Evolutionary conservation across 2,888 invertebrate genomes (phyloP).

Genomic region (Macrophya alboannulata): DNA sequence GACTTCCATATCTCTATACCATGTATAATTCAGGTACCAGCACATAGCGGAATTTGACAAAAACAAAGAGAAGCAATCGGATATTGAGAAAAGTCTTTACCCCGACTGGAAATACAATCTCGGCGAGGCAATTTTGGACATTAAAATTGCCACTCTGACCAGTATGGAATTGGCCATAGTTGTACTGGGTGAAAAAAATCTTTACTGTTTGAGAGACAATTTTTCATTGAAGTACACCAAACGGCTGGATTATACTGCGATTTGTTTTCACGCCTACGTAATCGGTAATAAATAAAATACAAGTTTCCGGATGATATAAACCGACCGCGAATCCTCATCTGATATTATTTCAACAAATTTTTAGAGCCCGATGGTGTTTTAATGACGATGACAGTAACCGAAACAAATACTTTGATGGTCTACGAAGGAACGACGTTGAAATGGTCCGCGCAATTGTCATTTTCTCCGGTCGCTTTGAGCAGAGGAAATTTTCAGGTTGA

Average conservation of each 20-base stretch:
- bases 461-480: constrained; percentile 87
- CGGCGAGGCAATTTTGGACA: constrained; percentile 88
- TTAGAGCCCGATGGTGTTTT: constrained; percentile 88
- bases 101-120: constrained; percentile 93
- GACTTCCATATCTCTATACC: constrained; percentile 17
- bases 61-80: constrained; percentile 75
- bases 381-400: constrained; percentile 89
- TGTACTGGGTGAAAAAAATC: constrained; percentile 92
- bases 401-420: constrained; percentile 91
- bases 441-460: constrained; percentile 94
- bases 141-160: constrained; percentile 84
- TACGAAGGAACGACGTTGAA: constrained; percentile 92
- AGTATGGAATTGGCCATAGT: constrained; percentile 88
- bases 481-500: constrained; percentile 87
- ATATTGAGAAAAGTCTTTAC: constrained; percentile 83
- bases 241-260: constrained; percentile 91
- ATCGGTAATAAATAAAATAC: constrained; percentile 80
- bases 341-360: background rate
- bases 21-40: constrained; percentile 74
- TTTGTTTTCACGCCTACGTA: constrained; percentile 88
- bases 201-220: constrained; percentile 90
- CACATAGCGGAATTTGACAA: constrained; percentile 77
- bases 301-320: background rate
- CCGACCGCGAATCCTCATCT: constrained; percentile 6
- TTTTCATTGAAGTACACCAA: constrained; percentile 91